A percentile compares a stretch with the other conserved stretches of the same genome.
Evolutionary conservation across 2,888 invertebrate species (phyloP).

Genomic region (Aspidapion aeneum): DNA sequence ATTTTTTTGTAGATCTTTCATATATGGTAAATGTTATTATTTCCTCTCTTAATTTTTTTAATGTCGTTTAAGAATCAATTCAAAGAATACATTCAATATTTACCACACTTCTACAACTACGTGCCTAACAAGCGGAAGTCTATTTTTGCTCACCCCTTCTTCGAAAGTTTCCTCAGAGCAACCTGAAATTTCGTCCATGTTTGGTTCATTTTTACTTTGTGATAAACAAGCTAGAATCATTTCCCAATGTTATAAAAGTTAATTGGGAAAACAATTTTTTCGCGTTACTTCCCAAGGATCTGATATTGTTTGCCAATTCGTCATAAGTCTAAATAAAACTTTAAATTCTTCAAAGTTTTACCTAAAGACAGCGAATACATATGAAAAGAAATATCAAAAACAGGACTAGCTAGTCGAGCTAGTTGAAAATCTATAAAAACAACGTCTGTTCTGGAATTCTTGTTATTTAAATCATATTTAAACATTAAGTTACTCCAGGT

Average conservation of each 20-base stretch:
- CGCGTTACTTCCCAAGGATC: constrained; percentile 33
- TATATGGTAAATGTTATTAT: too few relatives aligned
- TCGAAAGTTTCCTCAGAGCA: not conserved
- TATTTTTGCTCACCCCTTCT: not conserved
- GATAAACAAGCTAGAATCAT: not conserved
- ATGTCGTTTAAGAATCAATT: too few relatives aligned
- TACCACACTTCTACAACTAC: constrained; percentile 3
- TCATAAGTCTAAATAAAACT: constrained; percentile 33
- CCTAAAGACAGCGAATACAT: constrained; percentile 34
- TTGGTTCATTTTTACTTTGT: not conserved
- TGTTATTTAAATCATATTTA: not conserved
- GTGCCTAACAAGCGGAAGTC: not conserved
- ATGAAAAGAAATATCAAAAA: constrained; percentile 36
- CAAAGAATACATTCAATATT: too few relatives aligned
- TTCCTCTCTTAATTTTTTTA: too few relatives aligned
- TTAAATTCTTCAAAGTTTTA: constrained; percentile 31
- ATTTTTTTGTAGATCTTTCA: too few relatives aligned
- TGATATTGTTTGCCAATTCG: constrained; percentile 31
- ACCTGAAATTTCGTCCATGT: not conserved
- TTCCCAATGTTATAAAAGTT: constrained; percentile 33
- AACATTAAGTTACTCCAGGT: not conserved
- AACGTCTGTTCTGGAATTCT: constrained; percentile 15
- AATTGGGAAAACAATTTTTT: constrained; percentile 34
- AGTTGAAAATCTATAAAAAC: constrained; percentile 35
- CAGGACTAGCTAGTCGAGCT: constrained; percentile 29